Percentiles rank a stretch among this genome's conserved stretches.
These are phyloP conservation scores for Acipenser ruthenus DNA, from an alignment of 2,797 vertebrate species.

Conservation along the genomic window DNA sequence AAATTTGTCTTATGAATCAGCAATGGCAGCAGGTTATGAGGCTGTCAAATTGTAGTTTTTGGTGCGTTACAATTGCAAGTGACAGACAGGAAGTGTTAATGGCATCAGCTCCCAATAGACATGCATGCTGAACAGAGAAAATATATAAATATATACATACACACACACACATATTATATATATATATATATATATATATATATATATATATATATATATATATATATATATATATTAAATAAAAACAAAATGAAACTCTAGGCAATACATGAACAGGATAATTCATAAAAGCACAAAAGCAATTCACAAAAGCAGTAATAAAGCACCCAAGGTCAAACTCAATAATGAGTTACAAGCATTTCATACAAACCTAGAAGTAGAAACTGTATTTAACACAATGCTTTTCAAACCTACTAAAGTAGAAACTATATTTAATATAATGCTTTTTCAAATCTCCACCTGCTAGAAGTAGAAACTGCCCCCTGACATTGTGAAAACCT, in stretches of 20 bases:
- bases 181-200: no score
- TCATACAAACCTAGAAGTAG: no score
- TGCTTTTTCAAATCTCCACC: background rate
- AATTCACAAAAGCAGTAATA: conserved; percentile 8
- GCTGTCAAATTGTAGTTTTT: conserved; percentile 32
- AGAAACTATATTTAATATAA: background rate
- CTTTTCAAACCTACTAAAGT: no score
- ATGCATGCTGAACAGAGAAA: background rate
- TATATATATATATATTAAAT: no score
- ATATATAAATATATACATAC: no score
- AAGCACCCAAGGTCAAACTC: conserved; percentile 22
- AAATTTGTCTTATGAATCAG: conserved; percentile 55
- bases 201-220: no score
- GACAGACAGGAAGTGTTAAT: conserved; percentile 32
- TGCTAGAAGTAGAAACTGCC: conserved; percentile 17
- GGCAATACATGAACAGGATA: background rate
- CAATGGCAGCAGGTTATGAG: conserved; percentile 51
- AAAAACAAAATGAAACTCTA: no score
- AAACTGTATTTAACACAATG: no score
- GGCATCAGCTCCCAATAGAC: background rate
- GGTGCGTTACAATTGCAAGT: conserved; percentile 32
- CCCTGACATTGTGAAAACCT: conserved; percentile 22
- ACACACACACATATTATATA: no score
- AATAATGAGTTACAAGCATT: conserved; percentile 32
- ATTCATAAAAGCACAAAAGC: conserved; percentile 3